Evolutionary conservation across 2,888 invertebrate species (phyloP), one percentile per base, ranked within the genome.

Genomic region (Idaea dimidiata): DNA sequence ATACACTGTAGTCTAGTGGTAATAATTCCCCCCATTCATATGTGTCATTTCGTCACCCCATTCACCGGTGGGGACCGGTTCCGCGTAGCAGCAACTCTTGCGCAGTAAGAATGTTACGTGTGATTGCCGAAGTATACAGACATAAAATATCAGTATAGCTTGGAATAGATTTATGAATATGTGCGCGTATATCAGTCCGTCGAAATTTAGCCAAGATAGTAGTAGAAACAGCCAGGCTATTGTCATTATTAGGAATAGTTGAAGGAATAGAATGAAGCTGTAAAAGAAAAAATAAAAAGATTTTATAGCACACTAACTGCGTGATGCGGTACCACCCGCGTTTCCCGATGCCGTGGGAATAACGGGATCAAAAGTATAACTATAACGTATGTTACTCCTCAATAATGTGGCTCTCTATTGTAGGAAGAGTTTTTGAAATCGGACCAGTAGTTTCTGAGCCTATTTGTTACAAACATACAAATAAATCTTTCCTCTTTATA

Each of bases 11-110:
- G 54, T 17, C 56, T 56, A 56, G 14, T 56, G 17, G 18, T 66
- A 88, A 71, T 90, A 89, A 72, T 87, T 88, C 1, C 94, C 94
- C 16, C 96, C 95, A 78, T 97, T 97, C 95, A 97, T 97, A 67
- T 97, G 96, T 61, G 96, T 95, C 96, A 97, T 95, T 88, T 97
- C 97, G 77, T 97, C 97, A 0, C 97, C 97, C 97, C 97, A 97
- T 77, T 97, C 97, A n/a, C 94, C 94, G 0, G 94, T 93, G 2
- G 95, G 95, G 32, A 95, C 94, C 0, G 95, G 95, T 69, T 96
- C 95, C 43, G 94, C 94, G 79, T 96, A 96, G 76, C 96, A 96
- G 85, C 97, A 97, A 61, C 96, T 95, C 85, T 97, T 97, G 66
- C 95, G 94, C 58, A 97, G 85, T 62, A 97, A 88, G 85, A 95